These are phyloP conservation scores for Cherax quadricarinatus DNA, from an alignment of 1,140 invertebrate genomes.

Conservation along the genomic window DNA sequence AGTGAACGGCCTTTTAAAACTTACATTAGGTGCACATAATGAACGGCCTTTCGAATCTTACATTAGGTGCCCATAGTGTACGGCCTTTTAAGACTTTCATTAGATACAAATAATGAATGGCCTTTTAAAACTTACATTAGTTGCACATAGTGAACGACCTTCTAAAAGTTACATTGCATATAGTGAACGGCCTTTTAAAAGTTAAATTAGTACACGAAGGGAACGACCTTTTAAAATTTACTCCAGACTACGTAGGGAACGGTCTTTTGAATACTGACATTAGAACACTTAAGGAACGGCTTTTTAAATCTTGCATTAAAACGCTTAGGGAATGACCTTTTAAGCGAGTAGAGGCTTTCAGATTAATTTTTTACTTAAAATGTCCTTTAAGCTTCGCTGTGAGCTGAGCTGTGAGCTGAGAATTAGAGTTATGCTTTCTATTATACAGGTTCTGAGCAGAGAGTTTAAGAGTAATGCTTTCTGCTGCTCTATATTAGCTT, in stretches of 20 bases:
- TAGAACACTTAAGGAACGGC: constrained; percentile 2
- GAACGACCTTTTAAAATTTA: too few relatives aligned
- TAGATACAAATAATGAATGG: neutral
- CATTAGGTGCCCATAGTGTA: neutral
- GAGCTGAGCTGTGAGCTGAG: too few relatives aligned
- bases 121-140: neutral
- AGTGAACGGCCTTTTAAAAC: neutral
- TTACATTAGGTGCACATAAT: too few relatives aligned
- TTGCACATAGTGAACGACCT: neutral
- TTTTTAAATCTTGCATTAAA: neutral
- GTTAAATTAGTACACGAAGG: too few relatives aligned
- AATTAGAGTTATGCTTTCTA: too few relatives aligned
- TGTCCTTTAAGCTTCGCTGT: too few relatives aligned
- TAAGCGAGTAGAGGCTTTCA: neutral
- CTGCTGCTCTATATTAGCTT: too few relatives aligned
- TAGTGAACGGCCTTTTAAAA: neutral
- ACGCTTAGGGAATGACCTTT: neutral
- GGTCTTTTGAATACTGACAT: too few relatives aligned
- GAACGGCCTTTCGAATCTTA: neutral
- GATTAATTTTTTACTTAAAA: too few relatives aligned
- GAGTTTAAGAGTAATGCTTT: too few relatives aligned
- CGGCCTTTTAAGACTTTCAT: neutral
- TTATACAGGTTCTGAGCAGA: too few relatives aligned
- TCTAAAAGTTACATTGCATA: neutral
- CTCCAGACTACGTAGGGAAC: too few relatives aligned